Conservation (phyloP, 2,888 invertebrate species). For the Congeria kusceri region DNA sequence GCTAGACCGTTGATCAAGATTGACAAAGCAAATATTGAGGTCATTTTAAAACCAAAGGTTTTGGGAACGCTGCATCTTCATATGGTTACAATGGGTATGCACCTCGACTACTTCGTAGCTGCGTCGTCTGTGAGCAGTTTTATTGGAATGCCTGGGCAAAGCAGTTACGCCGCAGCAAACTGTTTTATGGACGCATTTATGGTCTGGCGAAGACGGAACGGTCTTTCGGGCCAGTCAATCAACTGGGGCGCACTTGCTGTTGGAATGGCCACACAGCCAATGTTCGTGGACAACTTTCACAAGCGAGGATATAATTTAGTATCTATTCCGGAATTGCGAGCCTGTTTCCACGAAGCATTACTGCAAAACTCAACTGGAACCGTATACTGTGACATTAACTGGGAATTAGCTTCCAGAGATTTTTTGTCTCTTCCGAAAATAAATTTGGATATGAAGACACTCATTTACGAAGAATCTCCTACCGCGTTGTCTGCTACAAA, state of each 20-base stretch:
- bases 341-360: slow-evolving; percentile 59
- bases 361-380: slow-evolving; percentile 18
- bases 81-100: slow-evolving; percentile 45
- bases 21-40: slow-evolving; percentile 55
- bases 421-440: no score
- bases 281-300: slow-evolving; percentile 35
- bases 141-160: slow-evolving; percentile 73
- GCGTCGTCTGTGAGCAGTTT: slow-evolving; percentile 75
- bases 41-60: slow-evolving; percentile 69
- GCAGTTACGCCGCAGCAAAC: slow-evolving; percentile 76
- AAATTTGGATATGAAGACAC: no score
- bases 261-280: slow-evolving; percentile 61
- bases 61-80: slow-evolving; percentile 75
- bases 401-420: slow-evolving; percentile 29
- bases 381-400: slow-evolving; percentile 30
- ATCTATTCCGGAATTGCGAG: slow-evolving; percentile 19
- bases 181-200: slow-evolving; percentile 74
- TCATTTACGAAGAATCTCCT: no score
- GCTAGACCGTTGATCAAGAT: slow-evolving; percentile 58
- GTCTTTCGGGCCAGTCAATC: slow-evolving; percentile 68
- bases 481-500: no score
- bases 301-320: slow-evolving; percentile 36
- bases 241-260: slow-evolving; percentile 75
- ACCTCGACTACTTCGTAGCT: slow-evolving; percentile 75
- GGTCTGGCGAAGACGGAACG: slow-evolving; percentile 59